phyloP scores from a whole-genome alignment of 2,113 vertebrate species.

The Leuciscus idus region DNA sequence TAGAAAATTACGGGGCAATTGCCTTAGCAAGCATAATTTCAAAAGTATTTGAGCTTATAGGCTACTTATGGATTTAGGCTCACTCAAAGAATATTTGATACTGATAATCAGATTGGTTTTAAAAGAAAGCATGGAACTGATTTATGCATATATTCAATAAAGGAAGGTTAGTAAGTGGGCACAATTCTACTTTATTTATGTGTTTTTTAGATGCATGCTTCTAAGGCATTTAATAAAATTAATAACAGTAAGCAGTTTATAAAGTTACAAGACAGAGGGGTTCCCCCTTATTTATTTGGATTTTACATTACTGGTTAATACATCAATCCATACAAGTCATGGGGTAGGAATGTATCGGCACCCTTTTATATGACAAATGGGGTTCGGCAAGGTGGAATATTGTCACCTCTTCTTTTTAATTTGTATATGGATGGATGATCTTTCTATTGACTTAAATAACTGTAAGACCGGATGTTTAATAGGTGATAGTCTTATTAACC shows the following conservation, averaged over 20 bases:
- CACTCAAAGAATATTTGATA: background rate
- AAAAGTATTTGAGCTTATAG: background rate
- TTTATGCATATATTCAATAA: background rate
- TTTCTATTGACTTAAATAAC: background rate
- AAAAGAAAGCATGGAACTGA: background rate
- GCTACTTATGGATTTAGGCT: background rate
- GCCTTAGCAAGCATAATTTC: background rate
- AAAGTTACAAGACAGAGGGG: background rate
- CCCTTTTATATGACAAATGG: background rate
- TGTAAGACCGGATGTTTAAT: too few relatives aligned
- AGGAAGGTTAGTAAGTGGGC: background rate
- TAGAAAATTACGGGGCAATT: background rate
- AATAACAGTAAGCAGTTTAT: background rate
- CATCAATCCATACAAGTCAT: background rate
- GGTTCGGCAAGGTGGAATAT: background rate
- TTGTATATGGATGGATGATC: background rate
- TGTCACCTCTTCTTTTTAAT: background rate
- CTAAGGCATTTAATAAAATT: too few relatives aligned
- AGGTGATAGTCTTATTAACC: background rate
- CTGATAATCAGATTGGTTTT: constrained; percentile 7
- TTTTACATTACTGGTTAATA: background rate
- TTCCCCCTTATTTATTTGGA: background rate
- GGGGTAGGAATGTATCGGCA: background rate
- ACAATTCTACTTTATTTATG: too few relatives aligned
- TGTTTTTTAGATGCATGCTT: too few relatives aligned